phyloP scores from a whole-genome alignment of 1,140 invertebrate species.

The Conus betulinus region DNA sequence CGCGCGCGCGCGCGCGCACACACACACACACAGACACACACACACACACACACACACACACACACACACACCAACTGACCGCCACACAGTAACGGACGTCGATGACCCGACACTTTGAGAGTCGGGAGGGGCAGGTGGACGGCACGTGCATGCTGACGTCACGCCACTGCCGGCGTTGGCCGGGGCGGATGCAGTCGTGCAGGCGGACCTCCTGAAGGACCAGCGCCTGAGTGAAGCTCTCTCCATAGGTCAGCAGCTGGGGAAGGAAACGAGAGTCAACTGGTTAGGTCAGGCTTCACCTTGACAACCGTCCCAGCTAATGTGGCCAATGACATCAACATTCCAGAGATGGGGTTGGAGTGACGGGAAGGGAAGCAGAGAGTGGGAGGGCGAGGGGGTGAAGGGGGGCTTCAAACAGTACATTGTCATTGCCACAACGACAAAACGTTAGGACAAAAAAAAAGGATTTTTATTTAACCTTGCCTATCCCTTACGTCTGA shows the following conservation, averaged over 20 bases:
- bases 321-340: too few relatives aligned
- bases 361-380: too few relatives aligned
- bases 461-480: too few relatives aligned
- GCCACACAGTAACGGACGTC: conserved; percentile 70
- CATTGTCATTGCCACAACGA: too few relatives aligned
- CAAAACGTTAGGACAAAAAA: too few relatives aligned
- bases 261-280: neutral
- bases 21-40: conserved; percentile 2
- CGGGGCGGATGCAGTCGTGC: conserved; percentile 63
- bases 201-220: conserved; percentile 64
- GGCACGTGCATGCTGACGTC: conserved; percentile 63
- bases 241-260: conserved; percentile 67
- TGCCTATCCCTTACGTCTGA: too few relatives aligned
- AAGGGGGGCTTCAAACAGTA: too few relatives aligned
- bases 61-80: conserved; percentile 52
- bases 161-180: conserved; percentile 66
- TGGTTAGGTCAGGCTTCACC: too few relatives aligned
- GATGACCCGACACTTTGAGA: conserved; percentile 69
- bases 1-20: neutral
- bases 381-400: too few relatives aligned
- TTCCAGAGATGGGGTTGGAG: too few relatives aligned
- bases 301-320: too few relatives aligned
- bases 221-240: conserved; percentile 60
- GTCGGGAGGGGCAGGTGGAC: conserved; percentile 67
- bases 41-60: conserved; percentile 4